Evolutionary conservation across 92 coral and sea anemone species (phyloP).

Genomic region (Plumapathes pennacea): DNA sequence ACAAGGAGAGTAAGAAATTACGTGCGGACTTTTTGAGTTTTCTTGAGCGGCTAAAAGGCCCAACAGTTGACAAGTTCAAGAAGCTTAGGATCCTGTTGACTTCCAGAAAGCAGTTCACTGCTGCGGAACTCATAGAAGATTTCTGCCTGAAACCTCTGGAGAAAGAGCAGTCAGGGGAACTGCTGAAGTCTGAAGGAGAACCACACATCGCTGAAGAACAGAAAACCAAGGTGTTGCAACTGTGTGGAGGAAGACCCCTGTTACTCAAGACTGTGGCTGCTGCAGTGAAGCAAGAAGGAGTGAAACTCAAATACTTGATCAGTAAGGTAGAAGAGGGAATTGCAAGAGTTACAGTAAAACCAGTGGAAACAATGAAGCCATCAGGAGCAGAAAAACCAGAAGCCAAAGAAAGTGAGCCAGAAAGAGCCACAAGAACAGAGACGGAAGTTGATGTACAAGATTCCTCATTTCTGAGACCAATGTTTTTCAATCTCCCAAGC

Average conservation of each 20-base stretch:
- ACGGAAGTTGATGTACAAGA: conserved; percentile 10
- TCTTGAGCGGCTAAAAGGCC: conserved; percentile 5
- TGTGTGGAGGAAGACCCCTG: conserved; percentile 53
- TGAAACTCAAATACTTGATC: conserved; percentile 15
- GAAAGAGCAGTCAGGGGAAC: conserved; percentile 8
- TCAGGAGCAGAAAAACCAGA: not conserved
- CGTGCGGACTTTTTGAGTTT: not conserved
- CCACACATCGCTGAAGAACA: not conserved
- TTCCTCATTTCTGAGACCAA: conserved; percentile 3
- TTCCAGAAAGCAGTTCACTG: conserved; percentile 29
- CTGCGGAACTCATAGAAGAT: conserved; percentile 5
- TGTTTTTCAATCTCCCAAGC: conserved; percentile 24
- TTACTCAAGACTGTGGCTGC: conserved; percentile 36
- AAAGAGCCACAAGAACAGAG: not conserved
- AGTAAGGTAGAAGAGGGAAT: conserved; percentile 13
- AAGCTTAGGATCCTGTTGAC: conserved; percentile 47
- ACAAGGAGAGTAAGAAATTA: not conserved
- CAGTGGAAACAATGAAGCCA: no score
- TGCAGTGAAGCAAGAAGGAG: conserved; percentile 42
- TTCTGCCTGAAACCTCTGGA: conserved; percentile 43
- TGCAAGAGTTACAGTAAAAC: no score
- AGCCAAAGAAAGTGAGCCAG: conserved; percentile 4
- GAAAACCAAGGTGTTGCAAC: not conserved
- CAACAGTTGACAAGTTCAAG: not conserved
- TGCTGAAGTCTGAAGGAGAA: conserved; percentile 8